These are phyloP conservation scores for Darevskia nairensis DNA, from an alignment of 2,797 vertebrate genomes.

Conservation along the genomic window DNA sequence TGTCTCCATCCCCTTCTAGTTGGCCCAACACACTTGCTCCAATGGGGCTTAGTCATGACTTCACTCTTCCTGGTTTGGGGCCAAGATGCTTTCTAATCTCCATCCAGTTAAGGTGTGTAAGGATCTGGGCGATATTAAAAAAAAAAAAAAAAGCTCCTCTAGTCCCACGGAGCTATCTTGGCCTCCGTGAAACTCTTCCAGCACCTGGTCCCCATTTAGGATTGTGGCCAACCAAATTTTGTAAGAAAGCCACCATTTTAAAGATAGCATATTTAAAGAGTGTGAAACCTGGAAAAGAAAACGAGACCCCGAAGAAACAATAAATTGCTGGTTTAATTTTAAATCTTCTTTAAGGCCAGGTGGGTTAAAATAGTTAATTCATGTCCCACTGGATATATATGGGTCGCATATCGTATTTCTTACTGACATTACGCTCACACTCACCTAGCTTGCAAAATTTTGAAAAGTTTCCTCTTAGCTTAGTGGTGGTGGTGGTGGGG, in stretches of 20 bases:
- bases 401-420: not conserved
- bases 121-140: not conserved
- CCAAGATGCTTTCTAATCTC: not conserved
- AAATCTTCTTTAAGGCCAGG: conserved; percentile 45
- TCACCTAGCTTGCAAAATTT: not conserved
- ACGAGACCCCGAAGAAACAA: not conserved
- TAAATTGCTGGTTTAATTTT: conserved; percentile 43
- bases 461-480: conserved; percentile 22
- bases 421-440: not conserved
- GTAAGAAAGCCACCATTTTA: conserved; percentile 68
- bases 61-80: not conserved
- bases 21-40: conserved; percentile 6
- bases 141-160: not conserved
- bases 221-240: conserved; percentile 56
- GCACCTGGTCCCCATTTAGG: conserved; percentile 3
- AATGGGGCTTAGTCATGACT: not conserved
- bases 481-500: too few species aligned
- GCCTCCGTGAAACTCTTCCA: conserved; percentile 13
- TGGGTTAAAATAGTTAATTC: conserved; percentile 44
- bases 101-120: not conserved
- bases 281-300: conserved; percentile 34
- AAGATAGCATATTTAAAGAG: conserved; percentile 60
- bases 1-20: not conserved
- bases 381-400: conserved; percentile 6
- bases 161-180: not conserved